phyloP scores from a whole-genome alignment of 2,113 vertebrate species.

The Oryzias celebensis region DNA sequence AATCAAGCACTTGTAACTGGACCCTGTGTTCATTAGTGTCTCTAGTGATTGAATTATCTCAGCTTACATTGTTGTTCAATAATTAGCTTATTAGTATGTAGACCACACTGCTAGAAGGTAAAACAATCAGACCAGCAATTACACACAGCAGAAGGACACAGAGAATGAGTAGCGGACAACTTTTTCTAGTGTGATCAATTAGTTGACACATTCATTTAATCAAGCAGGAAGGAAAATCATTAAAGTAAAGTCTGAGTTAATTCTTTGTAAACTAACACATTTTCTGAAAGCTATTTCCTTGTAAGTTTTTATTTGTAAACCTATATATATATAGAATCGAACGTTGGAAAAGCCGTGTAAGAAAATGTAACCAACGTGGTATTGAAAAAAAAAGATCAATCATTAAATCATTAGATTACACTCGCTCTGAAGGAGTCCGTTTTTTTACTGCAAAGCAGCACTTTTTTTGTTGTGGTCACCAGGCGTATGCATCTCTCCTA shows the following conservation, averaged over 20 bases:
- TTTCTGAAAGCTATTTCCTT: background rate
- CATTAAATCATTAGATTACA: background rate
- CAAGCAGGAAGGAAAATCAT: constrained; percentile 46
- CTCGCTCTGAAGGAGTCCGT: background rate
- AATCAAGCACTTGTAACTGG: constrained; percentile 48
- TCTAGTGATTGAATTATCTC: constrained; percentile 72
- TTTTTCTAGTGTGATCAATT: constrained; percentile 75
- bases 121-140: constrained; percentile 68
- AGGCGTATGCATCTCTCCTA: too few relatives aligned
- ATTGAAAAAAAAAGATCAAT: too few relatives aligned
- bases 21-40: constrained; percentile 62
- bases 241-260: constrained; percentile 12
- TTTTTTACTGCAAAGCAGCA: background rate
- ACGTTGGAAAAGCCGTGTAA: too few relatives aligned
- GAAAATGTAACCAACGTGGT: too few relatives aligned
- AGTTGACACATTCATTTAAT: constrained; percentile 63
- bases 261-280: background rate
- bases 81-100: constrained; percentile 74
- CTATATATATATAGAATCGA: too few relatives aligned
- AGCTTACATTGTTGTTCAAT: constrained; percentile 69
- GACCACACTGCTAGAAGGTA: constrained; percentile 58
- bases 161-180: constrained; percentile 67
- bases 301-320: background rate
- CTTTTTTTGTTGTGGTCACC: too few relatives aligned
- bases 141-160: constrained; percentile 50